Evolutionary conservation across 2,888 invertebrate genomes (phyloP), one percentile per base, ranked within the genome.

Genomic region (Philhelius pedissequus): DNA sequence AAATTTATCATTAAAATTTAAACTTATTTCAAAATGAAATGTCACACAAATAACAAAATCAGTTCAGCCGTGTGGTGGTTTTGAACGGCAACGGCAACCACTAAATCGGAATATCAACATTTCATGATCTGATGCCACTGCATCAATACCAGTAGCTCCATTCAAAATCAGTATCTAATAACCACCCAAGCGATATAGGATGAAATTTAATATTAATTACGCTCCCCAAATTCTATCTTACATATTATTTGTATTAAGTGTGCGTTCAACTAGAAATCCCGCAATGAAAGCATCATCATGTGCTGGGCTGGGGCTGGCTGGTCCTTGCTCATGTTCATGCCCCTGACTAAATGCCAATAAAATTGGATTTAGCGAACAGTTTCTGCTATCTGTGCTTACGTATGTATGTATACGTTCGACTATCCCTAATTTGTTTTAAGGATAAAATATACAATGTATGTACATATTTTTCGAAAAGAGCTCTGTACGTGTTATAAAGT

Each of bases 181-280:
- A 27, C 43, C 27, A 43, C 6, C 48, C 30, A 45, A 64, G 20
- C 48, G 22, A 20, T 20, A 48, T 52, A 3, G 25, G 25, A 54
- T 69, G 22, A 80, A 69, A 75, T 75, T 68, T 38, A 30, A 69
- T 75, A 80, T 69, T 75, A 75, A 80, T 80, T 69, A 69, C 43
- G n/a, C 30, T 52, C 32, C 54, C 45, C 9, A 62, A 74, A 69
- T 75, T 75, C 68, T 5, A 62, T 62, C 45, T 54, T 75, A 69
- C 74, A 69, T 75, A 69, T 80, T 69, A 69, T 80, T 74, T 27
- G 43, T 62, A 62, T 75, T 52, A 54, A 30, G 60, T 35, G 38
- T 80, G 75, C 62, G 45, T 68, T 62, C 60, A 43, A 27, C 11
- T 43, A 25, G 40, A 43, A 62, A 43, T 18, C 43, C 40, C 43